These are phyloP conservation scores for Cichlasoma orientale DNA, from an alignment of 2,797 vertebrate species.

Conservation along the genomic window DNA sequence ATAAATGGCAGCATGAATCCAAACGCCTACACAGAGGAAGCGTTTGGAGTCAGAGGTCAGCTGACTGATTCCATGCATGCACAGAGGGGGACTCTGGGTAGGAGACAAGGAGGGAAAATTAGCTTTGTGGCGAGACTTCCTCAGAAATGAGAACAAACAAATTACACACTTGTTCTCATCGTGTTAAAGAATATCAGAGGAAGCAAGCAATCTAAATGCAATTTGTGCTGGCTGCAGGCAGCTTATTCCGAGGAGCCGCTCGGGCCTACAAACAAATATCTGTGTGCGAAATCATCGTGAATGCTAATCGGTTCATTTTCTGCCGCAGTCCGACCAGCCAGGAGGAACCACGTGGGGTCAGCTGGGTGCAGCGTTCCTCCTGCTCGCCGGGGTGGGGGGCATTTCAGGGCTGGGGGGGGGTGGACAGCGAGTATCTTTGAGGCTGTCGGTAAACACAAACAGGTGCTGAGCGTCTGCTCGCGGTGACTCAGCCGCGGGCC, in stretches of 20 bases:
- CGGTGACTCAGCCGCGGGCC: conserved; percentile 43
- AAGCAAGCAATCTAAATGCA: conserved; percentile 42
- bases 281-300: background rate
- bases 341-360: conserved; percentile 28
- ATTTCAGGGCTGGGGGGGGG: background rate
- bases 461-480: conserved; percentile 58
- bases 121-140: conserved; percentile 1
- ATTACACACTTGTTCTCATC: conserved; percentile 22
- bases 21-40: background rate
- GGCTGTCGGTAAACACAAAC: conserved; percentile 53
- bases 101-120: background rate
- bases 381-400: background rate
- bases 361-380: background rate
- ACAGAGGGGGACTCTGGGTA: background rate
- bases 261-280: conserved; percentile 4
- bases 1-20: background rate
- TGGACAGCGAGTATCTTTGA: conserved; percentile 13
- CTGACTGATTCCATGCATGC: background rate
- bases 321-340: background rate
- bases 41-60: background rate
- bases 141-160: conserved; percentile 33
- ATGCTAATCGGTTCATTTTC: conserved; percentile 21
- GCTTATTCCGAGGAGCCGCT: conserved; percentile 21
- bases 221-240: conserved; percentile 28
- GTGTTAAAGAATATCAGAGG: conserved; percentile 26